A percentile compares a stretch with the other conserved stretches of the same genome.
Conservation (phyloP, 1,140 invertebrate species). For the Zaprionus inermis region DNA sequence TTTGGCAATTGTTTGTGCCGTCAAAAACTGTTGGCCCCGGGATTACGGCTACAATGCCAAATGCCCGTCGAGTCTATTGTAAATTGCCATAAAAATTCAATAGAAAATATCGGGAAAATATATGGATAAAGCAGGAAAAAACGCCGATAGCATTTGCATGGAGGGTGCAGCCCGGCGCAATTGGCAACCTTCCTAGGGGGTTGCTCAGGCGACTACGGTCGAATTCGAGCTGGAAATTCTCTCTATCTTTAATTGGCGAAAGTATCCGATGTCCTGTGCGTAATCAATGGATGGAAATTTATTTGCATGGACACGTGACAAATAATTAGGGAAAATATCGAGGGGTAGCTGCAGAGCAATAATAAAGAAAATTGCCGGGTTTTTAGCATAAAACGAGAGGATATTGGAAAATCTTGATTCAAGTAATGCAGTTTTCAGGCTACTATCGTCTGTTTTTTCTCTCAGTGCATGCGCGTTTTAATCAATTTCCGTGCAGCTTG, state of each 20-base stretch:
- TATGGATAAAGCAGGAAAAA: constrained; percentile 27
- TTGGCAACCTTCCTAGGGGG: constrained; percentile 39
- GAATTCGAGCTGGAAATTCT: constrained; percentile 4
- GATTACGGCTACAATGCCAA: constrained; percentile 51
- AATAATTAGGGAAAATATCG: constrained; percentile 69
- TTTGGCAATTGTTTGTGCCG: constrained; percentile 61
- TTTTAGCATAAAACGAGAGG: neutral
- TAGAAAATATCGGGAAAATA: constrained; percentile 63
- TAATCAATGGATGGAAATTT: constrained; percentile 79
- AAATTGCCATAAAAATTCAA: constrained; percentile 82
- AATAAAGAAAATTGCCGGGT: constrained; percentile 2
- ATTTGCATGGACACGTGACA: constrained; percentile 84
- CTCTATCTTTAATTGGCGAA: constrained; percentile 71
- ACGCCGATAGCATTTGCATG: constrained; percentile 59
- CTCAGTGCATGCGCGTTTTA: constrained; percentile 38
- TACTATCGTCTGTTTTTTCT: neutral
- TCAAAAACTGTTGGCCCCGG: constrained; percentile 61
- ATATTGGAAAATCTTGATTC: neutral
- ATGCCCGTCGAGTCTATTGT: constrained; percentile 53
- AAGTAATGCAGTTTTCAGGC: neutral
- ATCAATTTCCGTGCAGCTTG: constrained; percentile 47
- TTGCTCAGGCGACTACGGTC: constrained; percentile 19
- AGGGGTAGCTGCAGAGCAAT: constrained; percentile 4
- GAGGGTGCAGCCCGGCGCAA: constrained; percentile 39
- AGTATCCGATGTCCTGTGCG: constrained; percentile 67